Evolutionary conservation across 2,888 invertebrate species (phyloP), one percentile per base, ranked within the genome.

Genomic region (Metacarcinus magister): DNA sequence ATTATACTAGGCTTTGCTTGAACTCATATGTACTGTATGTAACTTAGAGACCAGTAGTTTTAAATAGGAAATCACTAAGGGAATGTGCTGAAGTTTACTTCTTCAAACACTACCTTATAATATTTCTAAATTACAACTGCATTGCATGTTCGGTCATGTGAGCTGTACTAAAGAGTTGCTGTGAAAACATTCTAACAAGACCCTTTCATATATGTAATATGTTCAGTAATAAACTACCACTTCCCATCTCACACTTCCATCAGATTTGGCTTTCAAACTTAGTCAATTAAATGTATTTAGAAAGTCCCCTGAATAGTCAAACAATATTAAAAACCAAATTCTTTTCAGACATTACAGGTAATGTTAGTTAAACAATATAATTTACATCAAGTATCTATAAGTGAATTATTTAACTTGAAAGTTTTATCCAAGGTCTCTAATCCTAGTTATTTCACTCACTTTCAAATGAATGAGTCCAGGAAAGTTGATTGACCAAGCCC

Each of bases 1-100:
- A 96, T 92, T 92, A 16, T 82, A 67, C 75, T 95, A 93, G 94
- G 96, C 94, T 96, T 92, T 94, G 94, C 94, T 93, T 94, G 93
- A 43, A 95, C 92, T 92, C 67, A 82, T 75, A 44, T 54, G 60
- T 94, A 60, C 28, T 95, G 67, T 44, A 32, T 32, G 60, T 95
- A 92, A 92, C 28, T 44, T 44, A 95, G 82, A 92, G 89, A 82
- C 48, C 82, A 92, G 1, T 82, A 92, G 67, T 90, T 92, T 92
- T 87, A 39, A 54, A 82, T 82, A 43, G 54, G 23, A 54, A 19
- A 46, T 92, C 39, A 93, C 87, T 87, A 54, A 92, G 82, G 95
- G 75, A 48, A 46, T 16, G 48, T 87, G 46, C 16, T 87, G 75
- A 28, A 28, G 92, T 87, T 95, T 39, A 32, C 39, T 48, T 87